Evolutionary conservation across 2,797 vertebrate species (phyloP).

Genomic region (Diglossa cyanea): DNA sequence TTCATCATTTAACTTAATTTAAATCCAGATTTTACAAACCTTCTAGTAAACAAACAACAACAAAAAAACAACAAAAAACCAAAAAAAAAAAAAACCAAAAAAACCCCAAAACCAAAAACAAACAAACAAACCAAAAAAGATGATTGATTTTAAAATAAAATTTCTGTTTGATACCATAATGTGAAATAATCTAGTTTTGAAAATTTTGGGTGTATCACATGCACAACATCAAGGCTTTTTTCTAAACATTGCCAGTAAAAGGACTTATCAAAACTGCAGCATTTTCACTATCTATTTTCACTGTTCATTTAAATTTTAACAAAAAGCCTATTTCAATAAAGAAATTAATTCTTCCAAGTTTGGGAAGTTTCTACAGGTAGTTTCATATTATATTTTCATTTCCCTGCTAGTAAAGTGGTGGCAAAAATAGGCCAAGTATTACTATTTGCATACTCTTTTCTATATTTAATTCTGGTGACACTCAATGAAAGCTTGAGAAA

Average conservation of each 20-base stretch:
- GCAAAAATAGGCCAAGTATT: neutral
- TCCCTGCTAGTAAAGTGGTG: neutral
- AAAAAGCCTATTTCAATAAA: neutral
- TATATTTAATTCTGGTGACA: neutral
- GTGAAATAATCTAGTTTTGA: neutral
- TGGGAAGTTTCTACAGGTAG: neutral
- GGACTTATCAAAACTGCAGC: neutral
- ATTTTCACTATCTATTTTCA: neutral
- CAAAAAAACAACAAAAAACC: too few species aligned
- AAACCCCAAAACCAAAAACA: too few species aligned
- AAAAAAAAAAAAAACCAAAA: too few species aligned
- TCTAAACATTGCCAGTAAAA: neutral
- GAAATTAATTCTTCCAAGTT: neutral
- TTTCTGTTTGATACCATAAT: neutral
- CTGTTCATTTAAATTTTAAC: neutral
- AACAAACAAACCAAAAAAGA: neutral
- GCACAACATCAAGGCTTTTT: neutral
- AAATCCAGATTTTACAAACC: neutral
- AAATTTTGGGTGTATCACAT: neutral
- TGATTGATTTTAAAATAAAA: neutral
- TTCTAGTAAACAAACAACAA: neutral
- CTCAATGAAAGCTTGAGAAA: neutral
- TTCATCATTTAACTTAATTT: neutral
- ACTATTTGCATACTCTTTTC: neutral
- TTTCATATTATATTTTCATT: conserved; percentile 15